A percentile compares a stretch with the other conserved stretches of the same genome.
These are phyloP conservation scores for Desmodus rotundus DNA, from an alignment of 2,113 vertebrate species.

Conservation along the genomic window DNA sequence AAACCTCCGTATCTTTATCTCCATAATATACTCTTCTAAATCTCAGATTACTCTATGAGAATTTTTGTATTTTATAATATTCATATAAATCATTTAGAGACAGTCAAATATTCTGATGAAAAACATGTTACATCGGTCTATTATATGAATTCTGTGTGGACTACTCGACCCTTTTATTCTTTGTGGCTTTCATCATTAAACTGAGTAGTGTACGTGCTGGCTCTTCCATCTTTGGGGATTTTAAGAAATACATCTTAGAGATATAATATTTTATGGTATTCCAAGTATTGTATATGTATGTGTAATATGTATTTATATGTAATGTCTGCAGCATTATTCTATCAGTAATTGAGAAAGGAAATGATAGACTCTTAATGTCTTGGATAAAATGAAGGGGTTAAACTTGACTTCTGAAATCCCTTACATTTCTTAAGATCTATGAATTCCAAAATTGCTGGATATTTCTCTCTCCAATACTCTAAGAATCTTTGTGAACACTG, in stretches of 20 bases:
- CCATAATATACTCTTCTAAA: background rate
- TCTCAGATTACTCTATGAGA: background rate
- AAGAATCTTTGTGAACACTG: background rate
- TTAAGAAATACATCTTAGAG: background rate
- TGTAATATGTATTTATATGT: background rate
- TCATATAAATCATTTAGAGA: background rate
- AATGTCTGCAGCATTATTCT: background rate
- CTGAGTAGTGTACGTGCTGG: background rate
- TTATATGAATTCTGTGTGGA: background rate
- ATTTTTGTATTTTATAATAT: constrained; percentile 1
- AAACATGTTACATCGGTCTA: background rate
- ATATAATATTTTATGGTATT: background rate
- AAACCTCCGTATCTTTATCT: background rate
- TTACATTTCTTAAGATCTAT: background rate
- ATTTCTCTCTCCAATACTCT: background rate
- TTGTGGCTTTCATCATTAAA: background rate
- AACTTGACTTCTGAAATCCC: background rate
- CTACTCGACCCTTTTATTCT: background rate
- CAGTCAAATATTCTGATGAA: constrained; percentile 9
- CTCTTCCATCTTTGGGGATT: background rate
- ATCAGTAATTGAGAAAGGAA: background rate
- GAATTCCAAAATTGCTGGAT: background rate
- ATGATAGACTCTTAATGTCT: background rate
- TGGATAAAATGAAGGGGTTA: background rate
- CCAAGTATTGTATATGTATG: background rate